Conservation (phyloP, 2,888 invertebrate genomes). For the Dendrolimus pini region DNA sequence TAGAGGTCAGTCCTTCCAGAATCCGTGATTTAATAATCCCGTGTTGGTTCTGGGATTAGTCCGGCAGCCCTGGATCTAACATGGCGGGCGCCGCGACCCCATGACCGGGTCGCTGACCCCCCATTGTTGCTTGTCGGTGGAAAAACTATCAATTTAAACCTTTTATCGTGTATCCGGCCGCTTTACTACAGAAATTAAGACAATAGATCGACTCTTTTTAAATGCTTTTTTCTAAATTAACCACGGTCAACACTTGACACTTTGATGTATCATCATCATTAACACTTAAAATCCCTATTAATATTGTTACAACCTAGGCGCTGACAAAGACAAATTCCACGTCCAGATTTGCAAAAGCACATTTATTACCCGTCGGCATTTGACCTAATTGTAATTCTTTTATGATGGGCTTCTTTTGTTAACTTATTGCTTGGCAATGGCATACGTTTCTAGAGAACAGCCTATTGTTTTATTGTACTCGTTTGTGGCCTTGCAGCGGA, state of each 20-base stretch:
- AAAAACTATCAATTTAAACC: constrained; percentile 44
- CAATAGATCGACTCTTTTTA: constrained; percentile 23
- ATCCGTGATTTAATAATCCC: background rate
- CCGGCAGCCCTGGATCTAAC: constrained; percentile 1
- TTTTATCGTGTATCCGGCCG: constrained; percentile 34
- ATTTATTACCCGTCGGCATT: no score
- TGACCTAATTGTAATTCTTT: no score
- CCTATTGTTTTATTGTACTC: no score
- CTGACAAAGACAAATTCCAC: no score
- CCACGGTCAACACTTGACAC: background rate
- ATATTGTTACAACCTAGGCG: no score
- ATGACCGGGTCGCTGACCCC: constrained; percentile 57
- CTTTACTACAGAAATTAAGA: constrained; percentile 35
- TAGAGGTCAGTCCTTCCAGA: background rate
- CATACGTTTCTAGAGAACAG: no score
- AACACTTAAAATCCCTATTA: no score
- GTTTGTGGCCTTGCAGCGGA: no score
- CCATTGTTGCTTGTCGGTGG: constrained; percentile 29
- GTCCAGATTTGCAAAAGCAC: no score
- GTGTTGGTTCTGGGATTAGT: background rate
- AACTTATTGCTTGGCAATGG: no score
- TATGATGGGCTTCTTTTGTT: no score
- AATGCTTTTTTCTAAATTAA: background rate
- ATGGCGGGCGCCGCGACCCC: constrained; percentile 34
- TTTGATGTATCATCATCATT: no score